Evolutionary conservation across 1,140 invertebrate genomes (phyloP), one percentile per base, ranked within the genome.

Genomic region (Eriosoma lanigerum): DNA sequence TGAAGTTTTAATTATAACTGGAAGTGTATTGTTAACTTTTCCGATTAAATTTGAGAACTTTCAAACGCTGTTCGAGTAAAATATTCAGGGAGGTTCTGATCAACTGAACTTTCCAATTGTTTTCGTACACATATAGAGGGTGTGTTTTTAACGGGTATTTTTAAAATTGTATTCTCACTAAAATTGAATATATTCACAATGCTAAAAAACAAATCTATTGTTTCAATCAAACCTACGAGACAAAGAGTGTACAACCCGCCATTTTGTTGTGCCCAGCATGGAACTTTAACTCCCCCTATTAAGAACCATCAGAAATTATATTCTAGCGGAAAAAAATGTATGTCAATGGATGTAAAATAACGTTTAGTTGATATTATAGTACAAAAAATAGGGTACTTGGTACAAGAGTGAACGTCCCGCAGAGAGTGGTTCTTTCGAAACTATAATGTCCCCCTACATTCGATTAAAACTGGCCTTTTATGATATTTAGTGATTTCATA

Each of bases 401-500:
- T 46, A 78, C 56, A 44, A 60, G 75, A 78, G 75, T 60, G 56
- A 60, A 78, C 54, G 75, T 78, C 75, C 75, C 75, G 75, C 75
- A 78, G 75, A 60, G 75, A 46, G 21, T n/a, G 62, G 56, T 62
- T 60, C 54, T 78, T 78, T 78, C 75, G 75, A 78, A 78, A 78
- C 54, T 58, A 78, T 78, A 54, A 78, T 78, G 56, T 78, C 75
- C 75, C 54, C 54, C 75, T 52, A 62, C 75, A 62, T 78, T 78
- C 54, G 52, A 78, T 78, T 78, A 62, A 78, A 78, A 78, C 75
- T 78, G 32, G 75, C 13, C 75, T 78, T 78, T 78, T 78, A 78
- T 78, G 75, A 60, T 62, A 78, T 78, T 78, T 78, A 62, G 75
- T 78, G 75, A 78, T 78, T 78, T 78, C 75, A 78, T 78, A 78